Evolutionary conservation across 2,797 vertebrate species (phyloP).

Genomic region (Acomys russatus): DNA sequence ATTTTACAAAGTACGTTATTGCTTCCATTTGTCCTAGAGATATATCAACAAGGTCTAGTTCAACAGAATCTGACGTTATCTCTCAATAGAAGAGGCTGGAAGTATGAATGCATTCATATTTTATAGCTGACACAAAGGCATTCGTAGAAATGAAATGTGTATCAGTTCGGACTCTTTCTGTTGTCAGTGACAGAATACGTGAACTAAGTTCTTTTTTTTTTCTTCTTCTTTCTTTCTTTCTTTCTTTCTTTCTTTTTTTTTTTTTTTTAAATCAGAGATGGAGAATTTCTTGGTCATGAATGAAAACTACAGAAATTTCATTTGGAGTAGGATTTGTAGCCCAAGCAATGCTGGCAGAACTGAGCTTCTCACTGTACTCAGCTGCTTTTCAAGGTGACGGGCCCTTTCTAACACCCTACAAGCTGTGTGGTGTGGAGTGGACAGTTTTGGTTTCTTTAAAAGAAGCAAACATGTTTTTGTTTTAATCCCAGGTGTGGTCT

Average conservation of each 20-base stretch:
- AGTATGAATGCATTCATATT: conserved; percentile 59
- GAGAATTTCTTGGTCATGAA: not conserved
- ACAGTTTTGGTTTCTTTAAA: too few species aligned
- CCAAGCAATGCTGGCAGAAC: not conserved
- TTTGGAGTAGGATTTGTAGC: not conserved
- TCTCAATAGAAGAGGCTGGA: conserved; percentile 58
- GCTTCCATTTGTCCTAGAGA: conserved; percentile 68
- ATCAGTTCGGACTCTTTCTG: conserved; percentile 29
- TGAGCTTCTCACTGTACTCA: not conserved
- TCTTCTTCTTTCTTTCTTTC: too few species aligned
- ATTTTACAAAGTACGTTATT: conserved; percentile 57
- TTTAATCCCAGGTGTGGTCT: too few species aligned
- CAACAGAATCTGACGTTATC: conserved; percentile 65
- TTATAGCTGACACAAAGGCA: conserved; percentile 33
- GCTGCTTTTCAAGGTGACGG: not conserved
- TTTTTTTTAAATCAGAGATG: not conserved
- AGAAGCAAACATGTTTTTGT: too few species aligned
- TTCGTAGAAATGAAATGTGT: conserved; percentile 35
- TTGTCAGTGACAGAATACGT: not conserved
- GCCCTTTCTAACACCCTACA: not conserved
- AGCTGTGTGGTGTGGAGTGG: not conserved
- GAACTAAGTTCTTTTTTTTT: not conserved
- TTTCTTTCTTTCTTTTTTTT: too few species aligned
- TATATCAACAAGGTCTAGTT: conserved; percentile 46
- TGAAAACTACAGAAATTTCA: not conserved